phyloP scores from a whole-genome alignment of 2,888 invertebrate species.

The Gordius sp. region DNA sequence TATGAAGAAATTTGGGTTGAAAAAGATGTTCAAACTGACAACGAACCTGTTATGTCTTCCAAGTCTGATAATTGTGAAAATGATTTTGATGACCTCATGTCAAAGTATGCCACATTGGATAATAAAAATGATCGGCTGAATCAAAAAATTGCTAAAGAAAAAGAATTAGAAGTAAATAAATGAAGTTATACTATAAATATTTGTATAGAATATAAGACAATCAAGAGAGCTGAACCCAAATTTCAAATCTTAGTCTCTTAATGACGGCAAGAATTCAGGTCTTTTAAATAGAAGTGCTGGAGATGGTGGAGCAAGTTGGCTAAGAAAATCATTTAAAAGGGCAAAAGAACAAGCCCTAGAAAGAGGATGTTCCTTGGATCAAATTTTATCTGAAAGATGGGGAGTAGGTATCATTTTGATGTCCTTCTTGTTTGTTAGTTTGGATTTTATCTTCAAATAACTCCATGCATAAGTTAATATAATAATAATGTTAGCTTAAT shows the following conservation, averaged over 20 bases:
- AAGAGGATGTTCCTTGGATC: not conserved
- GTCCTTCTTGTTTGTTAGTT: too few species aligned
- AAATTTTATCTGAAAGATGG: constrained; percentile 7
- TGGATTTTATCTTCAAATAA: too few species aligned
- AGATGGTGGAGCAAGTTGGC: constrained; percentile 13
- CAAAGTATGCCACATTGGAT: not conserved
- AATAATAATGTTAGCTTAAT: too few species aligned
- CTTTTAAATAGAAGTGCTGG: not conserved
- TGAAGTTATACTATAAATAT: not conserved
- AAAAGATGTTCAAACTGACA: not conserved
- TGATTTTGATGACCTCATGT: not conserved
- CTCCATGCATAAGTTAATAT: too few species aligned
- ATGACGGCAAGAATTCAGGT: too few species aligned
- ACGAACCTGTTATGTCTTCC: not conserved
- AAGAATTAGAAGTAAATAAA: not conserved
- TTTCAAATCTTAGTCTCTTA: not conserved
- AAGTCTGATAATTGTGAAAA: not conserved
- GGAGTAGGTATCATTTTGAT: too few species aligned
- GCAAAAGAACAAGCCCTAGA: constrained; percentile 10
- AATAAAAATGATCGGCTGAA: not conserved
- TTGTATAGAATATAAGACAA: constrained; percentile 4
- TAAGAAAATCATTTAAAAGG: constrained; percentile 13
- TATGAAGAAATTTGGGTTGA: constrained; percentile 14
- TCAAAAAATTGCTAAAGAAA: not conserved
- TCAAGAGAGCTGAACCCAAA: constrained; percentile 10